Evolutionary conservation across 2,888 invertebrate species (phyloP), one percentile per base, ranked within the genome.

Genomic region (Apodemia zela): DNA sequence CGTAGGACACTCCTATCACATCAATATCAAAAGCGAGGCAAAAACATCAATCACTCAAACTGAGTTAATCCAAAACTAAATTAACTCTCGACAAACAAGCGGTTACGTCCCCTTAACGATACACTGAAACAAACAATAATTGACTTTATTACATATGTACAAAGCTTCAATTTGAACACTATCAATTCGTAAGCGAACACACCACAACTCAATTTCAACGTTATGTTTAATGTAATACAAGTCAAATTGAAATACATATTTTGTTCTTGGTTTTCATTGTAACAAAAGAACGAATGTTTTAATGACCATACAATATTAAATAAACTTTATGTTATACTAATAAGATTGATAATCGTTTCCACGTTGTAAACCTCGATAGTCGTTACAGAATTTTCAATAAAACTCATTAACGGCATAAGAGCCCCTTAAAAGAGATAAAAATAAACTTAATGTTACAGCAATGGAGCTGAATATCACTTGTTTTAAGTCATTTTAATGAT

Each of bases 21-120:
- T 75, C 75, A 75, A 71, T 73, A 72, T 79, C 80, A 77, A 77
- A 75, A 76, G 74, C 74, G 73, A 71, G 75, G 70, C 82, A 82
- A 82, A 85, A 84, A 86, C 89, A 89, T 88, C 89, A 86, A 87
- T 89, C 89, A 87, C 82, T 86, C 85, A 83, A 83, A 85, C 83
- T 77, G 80, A 86, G 82, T 87, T 89, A 86, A 89, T 89, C 87
- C 85, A 76, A 84, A 88, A 88, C 89, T 85, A 89, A 89, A 89
- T 89, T 89, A 89, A 87, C 88, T 85, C 81, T 77, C 77, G 74
- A 79, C 83, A 86, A 85, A 84, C 80, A 77, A 59, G 58, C 63
- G 75, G 73, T 75, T 74, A 66, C 70, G 73, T 71, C 78, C 84
- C 85, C 84, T 81, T 82, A 82, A 80, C 71, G 63, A 66, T 62